phyloP scores from a whole-genome alignment of 2,888 invertebrate species.

The Leucoma salicis region DNA sequence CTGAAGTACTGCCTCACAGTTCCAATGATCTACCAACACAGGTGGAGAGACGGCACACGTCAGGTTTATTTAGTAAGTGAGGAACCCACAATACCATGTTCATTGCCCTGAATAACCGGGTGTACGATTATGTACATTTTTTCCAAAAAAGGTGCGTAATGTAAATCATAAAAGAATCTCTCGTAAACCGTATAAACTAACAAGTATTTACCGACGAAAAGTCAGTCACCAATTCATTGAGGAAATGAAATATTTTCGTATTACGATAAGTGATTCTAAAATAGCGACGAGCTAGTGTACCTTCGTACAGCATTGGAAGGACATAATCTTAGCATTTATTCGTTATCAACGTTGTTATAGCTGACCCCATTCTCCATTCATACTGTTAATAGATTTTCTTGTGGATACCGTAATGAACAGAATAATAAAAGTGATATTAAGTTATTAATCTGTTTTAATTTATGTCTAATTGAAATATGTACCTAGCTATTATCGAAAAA shows the following conservation, averaged over 20 bases:
- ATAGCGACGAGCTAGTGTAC: slow-evolving; percentile 9
- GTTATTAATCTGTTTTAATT: slow-evolving; percentile 3
- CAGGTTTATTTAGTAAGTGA: too few relatives aligned
- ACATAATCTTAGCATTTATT: slow-evolving; percentile 25
- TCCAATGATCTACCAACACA: too few relatives aligned
- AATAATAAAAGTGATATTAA: slow-evolving; percentile 14
- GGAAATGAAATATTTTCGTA: slow-evolving; percentile 6
- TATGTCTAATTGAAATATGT: too few relatives aligned
- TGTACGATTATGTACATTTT: too few relatives aligned
- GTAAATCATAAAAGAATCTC: too few relatives aligned
- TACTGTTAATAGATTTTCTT: slow-evolving; percentile 25
- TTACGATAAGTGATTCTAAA: slow-evolving; percentile 15
- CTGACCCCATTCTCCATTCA: slow-evolving; percentile 23
- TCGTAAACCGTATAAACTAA: background rate
- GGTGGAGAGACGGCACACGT: too few relatives aligned
- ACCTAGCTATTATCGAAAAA: too few relatives aligned
- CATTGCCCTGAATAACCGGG: too few relatives aligned
- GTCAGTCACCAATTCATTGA: background rate
- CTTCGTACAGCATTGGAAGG: slow-evolving; percentile 11
- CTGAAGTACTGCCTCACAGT: too few relatives aligned
- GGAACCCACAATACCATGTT: too few relatives aligned
- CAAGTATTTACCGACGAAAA: background rate
- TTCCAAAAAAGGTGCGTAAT: too few relatives aligned
- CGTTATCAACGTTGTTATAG: slow-evolving; percentile 29
- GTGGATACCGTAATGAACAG: slow-evolving; percentile 17